These are phyloP conservation scores for Atlantisia rogersi DNA, from an alignment of 2,113 vertebrate genomes.

Conservation along the genomic window DNA sequence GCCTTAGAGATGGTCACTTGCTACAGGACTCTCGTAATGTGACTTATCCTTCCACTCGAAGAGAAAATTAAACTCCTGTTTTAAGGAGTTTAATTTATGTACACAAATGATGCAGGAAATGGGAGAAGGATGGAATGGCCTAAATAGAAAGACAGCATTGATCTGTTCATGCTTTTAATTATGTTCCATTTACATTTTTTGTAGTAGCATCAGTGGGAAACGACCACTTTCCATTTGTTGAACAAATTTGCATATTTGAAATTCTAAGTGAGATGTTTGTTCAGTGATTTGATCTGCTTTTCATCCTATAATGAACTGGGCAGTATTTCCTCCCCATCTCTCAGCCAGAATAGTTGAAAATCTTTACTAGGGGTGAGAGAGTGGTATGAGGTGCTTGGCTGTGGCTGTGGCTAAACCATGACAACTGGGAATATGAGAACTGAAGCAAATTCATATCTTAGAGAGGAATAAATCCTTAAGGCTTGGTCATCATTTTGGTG, in stretches of 20 bases:
- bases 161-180: background rate
- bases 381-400: no score
- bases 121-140: background rate
- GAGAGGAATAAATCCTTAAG: background rate
- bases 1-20: background rate
- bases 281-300: background rate
- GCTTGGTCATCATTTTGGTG: background rate
- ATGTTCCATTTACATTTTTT: background rate
- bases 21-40: background rate
- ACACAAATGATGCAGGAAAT: background rate
- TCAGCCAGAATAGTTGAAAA: background rate
- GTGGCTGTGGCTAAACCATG: no score
- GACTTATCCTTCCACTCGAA: background rate
- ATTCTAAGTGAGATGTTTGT: background rate
- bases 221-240: background rate
- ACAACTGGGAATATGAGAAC: background rate
- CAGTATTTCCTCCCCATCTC: background rate
- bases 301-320: background rate
- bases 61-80: background rate
- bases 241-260: background rate
- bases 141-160: background rate
- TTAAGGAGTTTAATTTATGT: background rate
- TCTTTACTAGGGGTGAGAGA: background rate
- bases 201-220: background rate
- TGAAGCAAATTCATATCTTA: background rate